phyloP scores from a whole-genome alignment of 1,140 invertebrate species.

The Caenorhabditis elegans region WBcel235 BX284605.5:5521501-5522000 shows the following conservation, averaged over 20 bases:
- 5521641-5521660: constrained; percentile 28
- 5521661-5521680: constrained; percentile 28
- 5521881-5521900: too few relatives aligned
- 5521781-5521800: constrained; percentile 9
- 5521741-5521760: constrained; percentile 22
- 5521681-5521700: constrained; percentile 14
- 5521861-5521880: not conserved
- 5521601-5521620: not conserved
- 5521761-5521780: constrained; percentile 31
- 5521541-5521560: not conserved
- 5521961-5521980: constrained; percentile 16
- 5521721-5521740: not conserved
- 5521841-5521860: not conserved
- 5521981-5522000: not conserved
- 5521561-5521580: too few relatives aligned
- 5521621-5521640: not conserved
- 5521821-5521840: not conserved
- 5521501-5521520: too few relatives aligned
- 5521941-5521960: not conserved
- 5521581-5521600: not conserved
- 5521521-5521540: not conserved
- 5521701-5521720: not conserved
- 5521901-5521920: too few relatives aligned
- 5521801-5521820: constrained; percentile 3
- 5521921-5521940: too few relatives aligned